A percentile compares a stretch with the other conserved stretches of the same genome.
Conservation (phyloP, 2,888 invertebrate species). For the Dryocosmus kuriphilus region DNA sequence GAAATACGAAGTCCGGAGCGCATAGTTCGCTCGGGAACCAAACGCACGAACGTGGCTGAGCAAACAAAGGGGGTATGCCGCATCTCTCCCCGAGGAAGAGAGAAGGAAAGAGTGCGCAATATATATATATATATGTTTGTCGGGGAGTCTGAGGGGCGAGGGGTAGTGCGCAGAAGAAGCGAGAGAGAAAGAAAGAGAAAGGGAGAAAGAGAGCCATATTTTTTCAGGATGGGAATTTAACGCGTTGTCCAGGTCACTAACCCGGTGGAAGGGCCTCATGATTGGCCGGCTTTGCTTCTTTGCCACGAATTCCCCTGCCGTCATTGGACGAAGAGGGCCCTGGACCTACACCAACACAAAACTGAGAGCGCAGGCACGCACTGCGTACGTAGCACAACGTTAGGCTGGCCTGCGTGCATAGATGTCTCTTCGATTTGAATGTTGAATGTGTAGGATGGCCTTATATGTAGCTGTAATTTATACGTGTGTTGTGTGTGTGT, state of each 20-base stretch:
- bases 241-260: conserved; percentile 77
- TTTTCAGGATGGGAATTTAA: conserved; percentile 78
- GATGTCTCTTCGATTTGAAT: not conserved
- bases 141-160: conserved; percentile 13
- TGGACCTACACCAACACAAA: conserved; percentile 75
- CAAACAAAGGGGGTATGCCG: conserved; percentile 74
- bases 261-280: conserved; percentile 71
- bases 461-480: not conserved
- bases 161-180: conserved; percentile 35
- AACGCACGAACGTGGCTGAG: conserved; percentile 66
- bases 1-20: conserved; percentile 74
- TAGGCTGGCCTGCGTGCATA: conserved; percentile 42
- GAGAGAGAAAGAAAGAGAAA: conserved; percentile 57
- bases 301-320: conserved; percentile 74
- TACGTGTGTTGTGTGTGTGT: not conserved
- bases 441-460: conserved; percentile 24
- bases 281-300: conserved; percentile 72
- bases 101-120: conserved; percentile 48
- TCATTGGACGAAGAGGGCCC: conserved; percentile 76
- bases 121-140: conserved; percentile 10
- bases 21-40: conserved; percentile 55
- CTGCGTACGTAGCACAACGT: conserved; percentile 49
- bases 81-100: conserved; percentile 59
- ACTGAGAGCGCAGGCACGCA: conserved; percentile 62
- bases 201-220: conserved; percentile 69